Evolutionary conservation across 1,140 invertebrate species (phyloP).

Genomic region (Dufourea novaeangliae): DNA sequence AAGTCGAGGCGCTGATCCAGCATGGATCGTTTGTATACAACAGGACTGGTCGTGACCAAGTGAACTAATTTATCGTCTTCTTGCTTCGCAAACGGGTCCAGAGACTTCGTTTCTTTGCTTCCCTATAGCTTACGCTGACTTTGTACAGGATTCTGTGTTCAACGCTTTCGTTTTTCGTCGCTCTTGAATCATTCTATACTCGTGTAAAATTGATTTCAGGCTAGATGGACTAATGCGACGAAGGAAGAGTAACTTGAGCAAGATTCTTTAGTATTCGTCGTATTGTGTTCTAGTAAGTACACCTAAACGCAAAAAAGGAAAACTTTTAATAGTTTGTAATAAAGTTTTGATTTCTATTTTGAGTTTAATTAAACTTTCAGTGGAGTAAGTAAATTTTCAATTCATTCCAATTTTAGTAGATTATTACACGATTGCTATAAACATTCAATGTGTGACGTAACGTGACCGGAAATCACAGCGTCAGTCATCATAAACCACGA

Average conservation of each 20-base stretch:
- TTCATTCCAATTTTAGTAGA: too few relatives aligned
- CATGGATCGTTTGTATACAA: neutral
- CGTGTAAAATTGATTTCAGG: neutral
- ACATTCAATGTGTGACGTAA: too few relatives aligned
- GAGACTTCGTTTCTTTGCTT: neutral
- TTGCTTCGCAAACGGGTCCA: neutral
- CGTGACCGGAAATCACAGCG: too few relatives aligned
- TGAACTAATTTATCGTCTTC: constrained; percentile 19
- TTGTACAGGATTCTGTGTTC: constrained; percentile 24
- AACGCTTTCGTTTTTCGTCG: constrained; percentile 3
- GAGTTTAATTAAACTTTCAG: too few relatives aligned
- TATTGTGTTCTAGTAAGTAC: too few relatives aligned
- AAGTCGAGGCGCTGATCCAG: constrained; percentile 14
- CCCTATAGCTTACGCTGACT: constrained; percentile 5
- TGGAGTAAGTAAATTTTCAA: too few relatives aligned
- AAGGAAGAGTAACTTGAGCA: neutral
- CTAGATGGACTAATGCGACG: neutral
- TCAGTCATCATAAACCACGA: too few relatives aligned
- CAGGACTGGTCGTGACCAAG: constrained; percentile 16
- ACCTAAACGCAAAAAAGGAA: too few relatives aligned
- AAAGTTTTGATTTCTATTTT: too few relatives aligned
- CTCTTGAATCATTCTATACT: neutral
- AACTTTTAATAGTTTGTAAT: too few relatives aligned
- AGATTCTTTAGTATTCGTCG: too few relatives aligned
- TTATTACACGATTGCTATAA: too few relatives aligned